These are phyloP conservation scores for Portevinia maculata DNA, from an alignment of 2,888 invertebrate genomes.

Conservation along the genomic window DNA sequence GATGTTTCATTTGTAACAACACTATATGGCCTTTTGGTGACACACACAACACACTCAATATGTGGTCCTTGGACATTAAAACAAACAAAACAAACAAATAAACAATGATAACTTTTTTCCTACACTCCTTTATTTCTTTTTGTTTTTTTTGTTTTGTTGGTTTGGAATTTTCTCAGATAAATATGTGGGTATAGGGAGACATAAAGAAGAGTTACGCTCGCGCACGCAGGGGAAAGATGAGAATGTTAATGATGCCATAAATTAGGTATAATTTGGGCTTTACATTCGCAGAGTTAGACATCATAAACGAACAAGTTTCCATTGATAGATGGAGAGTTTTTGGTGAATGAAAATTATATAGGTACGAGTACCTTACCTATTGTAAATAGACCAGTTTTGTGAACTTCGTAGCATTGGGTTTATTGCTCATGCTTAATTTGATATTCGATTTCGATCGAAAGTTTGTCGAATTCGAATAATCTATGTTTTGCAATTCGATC, in stretches of 20 bases:
- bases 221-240: constrained; percentile 17
- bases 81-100: constrained; percentile 58
- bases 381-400: no score
- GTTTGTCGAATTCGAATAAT: no score
- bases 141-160: neutral
- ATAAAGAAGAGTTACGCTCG: constrained; percentile 37
- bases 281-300: no score
- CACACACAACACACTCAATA: constrained; percentile 50
- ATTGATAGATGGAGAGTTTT: no score
- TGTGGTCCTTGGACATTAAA: constrained; percentile 59
- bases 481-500: no score
- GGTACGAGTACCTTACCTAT: no score
- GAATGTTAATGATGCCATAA: constrained; percentile 48
- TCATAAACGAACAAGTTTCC: no score
- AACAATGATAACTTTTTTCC: constrained; percentile 34
- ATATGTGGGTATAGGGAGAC: neutral
- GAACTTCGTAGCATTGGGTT: no score
- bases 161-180: constrained; percentile 2
- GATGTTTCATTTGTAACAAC: constrained; percentile 65
- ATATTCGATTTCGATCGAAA: no score
- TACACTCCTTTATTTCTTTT: neutral
- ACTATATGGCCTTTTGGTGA: constrained; percentile 48
- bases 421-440: no score
- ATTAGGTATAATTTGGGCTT: constrained; percentile 42
- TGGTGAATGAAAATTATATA: no score